Evolutionary conservation across 2,888 invertebrate species (phyloP).

Genomic region (Serrognathus titanus): DNA sequence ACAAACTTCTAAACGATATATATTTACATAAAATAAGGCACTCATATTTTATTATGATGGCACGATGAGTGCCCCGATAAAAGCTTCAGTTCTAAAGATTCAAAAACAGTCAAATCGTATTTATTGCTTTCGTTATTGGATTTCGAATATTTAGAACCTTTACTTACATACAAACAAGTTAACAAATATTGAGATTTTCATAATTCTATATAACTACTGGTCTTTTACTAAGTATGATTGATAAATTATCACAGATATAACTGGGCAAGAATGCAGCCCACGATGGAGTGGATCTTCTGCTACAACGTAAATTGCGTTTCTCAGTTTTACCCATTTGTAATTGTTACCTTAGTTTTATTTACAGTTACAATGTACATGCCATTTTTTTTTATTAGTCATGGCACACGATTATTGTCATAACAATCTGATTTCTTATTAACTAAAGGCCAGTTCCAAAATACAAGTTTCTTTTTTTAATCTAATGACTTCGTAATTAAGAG

Average conservation of each 20-base stretch:
- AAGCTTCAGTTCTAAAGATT: not conserved
- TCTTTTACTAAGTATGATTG: not conserved
- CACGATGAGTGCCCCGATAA: constrained; percentile 28
- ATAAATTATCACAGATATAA: constrained; percentile 44
- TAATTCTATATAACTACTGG: not conserved
- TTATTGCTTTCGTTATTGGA: not conserved
- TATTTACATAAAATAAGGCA: constrained; percentile 38
- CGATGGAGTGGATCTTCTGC: too few species aligned
- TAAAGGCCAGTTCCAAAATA: constrained; percentile 10
- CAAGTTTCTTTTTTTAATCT: not conserved
- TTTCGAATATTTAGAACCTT: too few species aligned
- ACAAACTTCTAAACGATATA: constrained; percentile 35
- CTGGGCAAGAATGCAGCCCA: constrained; percentile 39
- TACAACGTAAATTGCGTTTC: constrained; percentile 4
- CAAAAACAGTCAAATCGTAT: not conserved
- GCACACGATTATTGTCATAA: too few species aligned
- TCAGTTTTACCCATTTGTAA: constrained; percentile 17
- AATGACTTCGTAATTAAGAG: too few species aligned
- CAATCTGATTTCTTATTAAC: constrained; percentile 3
- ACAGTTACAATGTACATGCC: constrained; percentile 29
- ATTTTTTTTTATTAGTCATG: constrained; percentile 9
- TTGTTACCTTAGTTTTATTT: constrained; percentile 8
- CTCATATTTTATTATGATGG: constrained; percentile 40
- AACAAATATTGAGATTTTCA: not conserved
- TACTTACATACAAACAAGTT: not conserved